These are phyloP conservation scores for Lasioglossum oenotherae DNA, from an alignment of 2,888 invertebrate species.

Conservation along the genomic window DNA sequence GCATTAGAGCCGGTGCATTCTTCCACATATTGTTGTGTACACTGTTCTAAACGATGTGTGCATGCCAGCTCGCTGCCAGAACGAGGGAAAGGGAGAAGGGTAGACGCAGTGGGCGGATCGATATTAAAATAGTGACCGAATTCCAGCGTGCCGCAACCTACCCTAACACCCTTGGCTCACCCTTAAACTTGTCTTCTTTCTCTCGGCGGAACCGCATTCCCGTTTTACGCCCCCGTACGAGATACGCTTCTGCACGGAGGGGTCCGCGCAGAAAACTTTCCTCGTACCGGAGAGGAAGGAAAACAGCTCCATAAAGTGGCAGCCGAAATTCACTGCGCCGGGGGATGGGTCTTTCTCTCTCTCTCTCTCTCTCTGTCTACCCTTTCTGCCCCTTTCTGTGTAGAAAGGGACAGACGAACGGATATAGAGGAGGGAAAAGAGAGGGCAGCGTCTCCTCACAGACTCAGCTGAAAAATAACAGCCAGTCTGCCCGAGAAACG, in stretches of 20 bases:
- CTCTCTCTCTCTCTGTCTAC: too few species aligned
- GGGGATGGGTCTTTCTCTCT: background rate
- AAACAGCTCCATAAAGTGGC: slow-evolving; percentile 68
- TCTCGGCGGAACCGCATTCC: slow-evolving; percentile 28
- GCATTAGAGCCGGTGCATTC: background rate
- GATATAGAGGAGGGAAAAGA: background rate
- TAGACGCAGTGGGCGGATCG: slow-evolving; percentile 77
- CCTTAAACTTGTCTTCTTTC: slow-evolving; percentile 68
- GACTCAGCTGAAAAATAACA: slow-evolving; percentile 58
- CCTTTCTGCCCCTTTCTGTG: background rate
- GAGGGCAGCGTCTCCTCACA: slow-evolving; percentile 28
- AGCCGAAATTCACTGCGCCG: slow-evolving; percentile 59
- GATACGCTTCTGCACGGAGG: slow-evolving; percentile 49
- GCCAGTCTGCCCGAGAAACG: slow-evolving; percentile 26
- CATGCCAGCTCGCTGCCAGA: slow-evolving; percentile 6
- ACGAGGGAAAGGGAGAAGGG: slow-evolving; percentile 12
- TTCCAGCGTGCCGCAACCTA: slow-evolving; percentile 82
- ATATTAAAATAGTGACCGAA: slow-evolving; percentile 85
- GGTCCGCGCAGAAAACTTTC: slow-evolving; percentile 61
- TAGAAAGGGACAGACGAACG: background rate
- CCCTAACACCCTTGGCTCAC: slow-evolving; percentile 77
- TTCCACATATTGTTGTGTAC: slow-evolving; percentile 6
- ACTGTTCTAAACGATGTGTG: slow-evolving; percentile 12
- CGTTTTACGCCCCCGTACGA: slow-evolving; percentile 30
- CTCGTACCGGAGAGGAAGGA: slow-evolving; percentile 55